Conservation (phyloP, 1,140 invertebrate genomes). For the Pogonus chalceus region DNA sequence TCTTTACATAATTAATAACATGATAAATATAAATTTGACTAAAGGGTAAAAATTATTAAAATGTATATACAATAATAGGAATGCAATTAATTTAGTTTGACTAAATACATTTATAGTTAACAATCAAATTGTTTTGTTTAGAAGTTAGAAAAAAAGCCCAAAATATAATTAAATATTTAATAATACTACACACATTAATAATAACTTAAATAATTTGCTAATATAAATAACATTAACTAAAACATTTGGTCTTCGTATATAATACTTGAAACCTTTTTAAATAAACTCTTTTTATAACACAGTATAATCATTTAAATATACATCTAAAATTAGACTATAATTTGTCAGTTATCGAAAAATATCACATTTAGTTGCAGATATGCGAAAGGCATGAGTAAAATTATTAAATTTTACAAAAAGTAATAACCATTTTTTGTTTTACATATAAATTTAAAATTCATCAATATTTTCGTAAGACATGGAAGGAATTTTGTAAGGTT, state of each 20-base stretch:
- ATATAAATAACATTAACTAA: not conserved
- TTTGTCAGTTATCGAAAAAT: not conserved
- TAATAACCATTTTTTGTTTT: not conserved
- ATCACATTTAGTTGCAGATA: not conserved
- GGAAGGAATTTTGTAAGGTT: constrained; percentile 10
- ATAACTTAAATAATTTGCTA: not conserved
- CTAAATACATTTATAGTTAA: too few relatives aligned
- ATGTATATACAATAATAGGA: too few relatives aligned
- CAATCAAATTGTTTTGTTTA: too few relatives aligned
- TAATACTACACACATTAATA: not conserved
- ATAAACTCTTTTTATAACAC: not conserved
- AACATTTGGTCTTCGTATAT: not conserved
- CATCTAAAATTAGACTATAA: not conserved
- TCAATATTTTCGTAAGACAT: constrained; percentile 10
- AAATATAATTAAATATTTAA: not conserved
- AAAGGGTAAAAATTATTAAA: too few relatives aligned
- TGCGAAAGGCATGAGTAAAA: not conserved
- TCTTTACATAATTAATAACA: too few relatives aligned
- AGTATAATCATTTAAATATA: not conserved
- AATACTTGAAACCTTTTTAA: not conserved
- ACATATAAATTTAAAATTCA: not conserved
- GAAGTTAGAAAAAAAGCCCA: too few relatives aligned
- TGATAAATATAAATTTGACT: too few relatives aligned
- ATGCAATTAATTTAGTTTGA: too few relatives aligned
- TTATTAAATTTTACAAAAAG: not conserved